Evolutionary conservation across 1,140 invertebrate species (phyloP), one percentile per base, ranked within the genome.

Genomic region (Parasteatoda tepidariorum): DNA sequence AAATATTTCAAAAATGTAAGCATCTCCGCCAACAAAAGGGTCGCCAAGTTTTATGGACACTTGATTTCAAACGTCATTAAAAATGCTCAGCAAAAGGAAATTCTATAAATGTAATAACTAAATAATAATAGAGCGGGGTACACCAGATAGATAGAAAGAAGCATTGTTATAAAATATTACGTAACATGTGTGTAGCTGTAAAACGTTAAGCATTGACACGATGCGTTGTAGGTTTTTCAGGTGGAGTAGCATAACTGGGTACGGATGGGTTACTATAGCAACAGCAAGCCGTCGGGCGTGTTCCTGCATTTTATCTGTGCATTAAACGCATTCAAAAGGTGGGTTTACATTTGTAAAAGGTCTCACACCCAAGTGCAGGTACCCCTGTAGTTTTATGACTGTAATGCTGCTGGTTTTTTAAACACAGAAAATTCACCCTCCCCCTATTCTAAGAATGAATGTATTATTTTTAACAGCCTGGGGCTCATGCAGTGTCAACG

Each of bases 281-380:
- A 82, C 78, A 82, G 67, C 66, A 82, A 82, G 78, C 78, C 78
- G 78, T 82, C 78, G 78, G 78, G 78, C 78, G 78, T 82, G 78
- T 82, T 54, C 78, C 66, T 70, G 78, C 78, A 82, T 82, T 82
- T 82, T 82, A 82, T 82, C 78, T 82, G 67, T 66, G 78, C 78
- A 82, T 82, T 82, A 82, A 82, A 82, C 67, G 78, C 62, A 82
- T 82, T 82, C 78, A 82, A 82, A 82, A 82, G 78, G 78, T 82
- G 78, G 78, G 78, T 82, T 82, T 82, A 82, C 78, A 82, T 82
- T 82, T 82, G 78, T 82, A 82, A 82, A 82, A 82, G 78, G 67
- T 71, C 78, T 70, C 78, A 82, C 78, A 48, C 78, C 78, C 78
- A 70, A 70, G 31, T 82, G 78, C 78, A 59, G 78, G 78, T 82